phyloP scores from a whole-genome alignment of 2,888 invertebrate species.

The Subacronicta megacephala region DNA sequence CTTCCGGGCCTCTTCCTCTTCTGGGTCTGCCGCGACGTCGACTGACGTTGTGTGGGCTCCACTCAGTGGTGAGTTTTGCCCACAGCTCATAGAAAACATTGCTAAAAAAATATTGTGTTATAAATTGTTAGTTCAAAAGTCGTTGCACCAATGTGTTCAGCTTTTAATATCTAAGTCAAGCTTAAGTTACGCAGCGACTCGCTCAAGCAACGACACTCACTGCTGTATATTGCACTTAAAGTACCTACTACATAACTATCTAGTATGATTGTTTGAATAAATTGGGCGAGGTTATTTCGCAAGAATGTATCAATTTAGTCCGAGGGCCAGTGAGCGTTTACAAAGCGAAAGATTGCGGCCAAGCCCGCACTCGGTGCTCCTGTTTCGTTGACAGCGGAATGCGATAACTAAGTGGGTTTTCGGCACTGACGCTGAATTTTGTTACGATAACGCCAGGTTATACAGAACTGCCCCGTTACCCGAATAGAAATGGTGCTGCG shows the following conservation, averaged over 20 bases:
- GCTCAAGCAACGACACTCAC: conserved; percentile 29
- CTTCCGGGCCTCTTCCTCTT: too few relatives aligned
- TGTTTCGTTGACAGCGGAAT: conserved; percentile 83
- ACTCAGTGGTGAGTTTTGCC: too few relatives aligned
- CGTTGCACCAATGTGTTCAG: conserved; percentile 7
- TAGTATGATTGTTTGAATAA: conserved; percentile 82
- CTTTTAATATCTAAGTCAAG: conserved; percentile 3
- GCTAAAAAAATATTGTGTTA: background rate
- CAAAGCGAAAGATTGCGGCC: conserved; percentile 81
- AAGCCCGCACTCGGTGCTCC: conserved; percentile 75
- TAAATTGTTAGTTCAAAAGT: conserved; percentile 8
- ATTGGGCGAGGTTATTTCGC: conserved; percentile 87
- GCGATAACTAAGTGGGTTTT: conserved; percentile 85
- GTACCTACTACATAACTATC: conserved; percentile 65
- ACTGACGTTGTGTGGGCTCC: too few relatives aligned
- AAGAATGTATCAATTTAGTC: conserved; percentile 86
- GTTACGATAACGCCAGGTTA: conserved; percentile 73
- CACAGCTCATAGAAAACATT: conserved; percentile 2
- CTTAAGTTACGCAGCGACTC: conserved; percentile 7
- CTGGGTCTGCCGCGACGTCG: too few relatives aligned
- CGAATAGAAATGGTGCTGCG: conserved; percentile 56
- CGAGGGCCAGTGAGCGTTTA: conserved; percentile 79
- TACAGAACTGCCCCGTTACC: conserved; percentile 66
- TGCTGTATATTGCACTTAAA: conserved; percentile 49
- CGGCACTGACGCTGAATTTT: conserved; percentile 74